Conservation (phyloP, 2,888 invertebrate genomes). For the Nasonovia ribisnigri region DNA sequence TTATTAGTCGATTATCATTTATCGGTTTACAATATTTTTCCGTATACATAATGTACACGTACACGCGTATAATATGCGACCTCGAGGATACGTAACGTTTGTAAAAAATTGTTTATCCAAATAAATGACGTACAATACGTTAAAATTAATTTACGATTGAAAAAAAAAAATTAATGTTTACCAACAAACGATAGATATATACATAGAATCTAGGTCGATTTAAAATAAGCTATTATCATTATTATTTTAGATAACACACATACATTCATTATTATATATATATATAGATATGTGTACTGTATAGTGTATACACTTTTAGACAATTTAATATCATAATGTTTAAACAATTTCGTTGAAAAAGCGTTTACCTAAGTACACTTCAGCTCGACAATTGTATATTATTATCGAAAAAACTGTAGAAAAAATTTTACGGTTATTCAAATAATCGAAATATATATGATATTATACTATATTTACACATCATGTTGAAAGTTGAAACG, state of each 20-base stretch:
- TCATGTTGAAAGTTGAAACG: neutral
- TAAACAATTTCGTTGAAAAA: constrained; percentile 2
- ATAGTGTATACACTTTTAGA: neutral
- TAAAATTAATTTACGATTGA: neutral
- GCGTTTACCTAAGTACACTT: neutral
- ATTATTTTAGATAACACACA: constrained; percentile 16
- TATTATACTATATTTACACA: neutral
- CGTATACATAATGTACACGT: neutral
- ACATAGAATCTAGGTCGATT: constrained; percentile 24
- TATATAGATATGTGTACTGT: neutral
- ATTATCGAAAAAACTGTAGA: neutral
- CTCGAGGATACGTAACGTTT: neutral
- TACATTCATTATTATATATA: neutral
- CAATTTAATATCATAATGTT: neutral
- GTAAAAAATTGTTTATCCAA: constrained; percentile 6
- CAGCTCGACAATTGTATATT: neutral
- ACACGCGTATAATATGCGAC: neutral
- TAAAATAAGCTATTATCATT: constrained; percentile 31
- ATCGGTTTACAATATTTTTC: constrained; percentile 4
- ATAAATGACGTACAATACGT: constrained; percentile 1
- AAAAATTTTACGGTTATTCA: neutral
- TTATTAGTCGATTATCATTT: neutral
- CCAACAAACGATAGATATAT: constrained; percentile 19
- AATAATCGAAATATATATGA: no score
- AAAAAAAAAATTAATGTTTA: constrained; percentile 25